phyloP scores from a whole-genome alignment of 2,797 vertebrate species.

The Helostoma temminkii region DNA sequence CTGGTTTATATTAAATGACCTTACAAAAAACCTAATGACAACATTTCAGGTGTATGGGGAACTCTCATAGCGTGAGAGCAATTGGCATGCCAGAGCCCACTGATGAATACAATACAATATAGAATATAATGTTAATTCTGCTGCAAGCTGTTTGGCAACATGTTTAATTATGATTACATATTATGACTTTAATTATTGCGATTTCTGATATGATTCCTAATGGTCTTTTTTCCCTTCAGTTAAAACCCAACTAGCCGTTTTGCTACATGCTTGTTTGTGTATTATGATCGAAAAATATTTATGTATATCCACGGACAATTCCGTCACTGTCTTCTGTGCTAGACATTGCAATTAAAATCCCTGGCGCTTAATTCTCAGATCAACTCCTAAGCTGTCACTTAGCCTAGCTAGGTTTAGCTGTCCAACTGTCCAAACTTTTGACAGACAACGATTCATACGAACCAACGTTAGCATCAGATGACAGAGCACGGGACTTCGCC shows the following conservation, averaged over 20 bases:
- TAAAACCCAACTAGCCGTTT: not conserved
- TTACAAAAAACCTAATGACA: not conserved
- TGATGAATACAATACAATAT: no score
- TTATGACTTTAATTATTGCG: no score
- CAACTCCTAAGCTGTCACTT: not conserved
- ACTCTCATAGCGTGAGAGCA: no score
- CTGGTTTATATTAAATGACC: no score
- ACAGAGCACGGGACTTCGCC: not conserved
- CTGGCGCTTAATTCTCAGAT: not conserved
- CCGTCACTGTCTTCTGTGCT: not conserved
- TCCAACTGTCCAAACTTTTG: not conserved
- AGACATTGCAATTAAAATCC: no score
- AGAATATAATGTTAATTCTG: not conserved
- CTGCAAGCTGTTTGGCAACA: not conserved
- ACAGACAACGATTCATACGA: not conserved
- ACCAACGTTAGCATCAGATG: not conserved
- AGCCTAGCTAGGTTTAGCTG: no score
- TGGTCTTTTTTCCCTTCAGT: accelerated
- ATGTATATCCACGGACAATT: not conserved
- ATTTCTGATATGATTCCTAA: no score
- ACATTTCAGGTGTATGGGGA: not conserved
- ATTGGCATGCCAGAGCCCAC: not conserved
- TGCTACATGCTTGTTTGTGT: no score
- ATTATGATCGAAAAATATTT: not conserved
- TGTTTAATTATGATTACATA: not conserved